Evolutionary conservation across 2,797 vertebrate genomes (phyloP), one percentile per base, ranked within the genome.

Genomic region (Rallus crepitans): DNA sequence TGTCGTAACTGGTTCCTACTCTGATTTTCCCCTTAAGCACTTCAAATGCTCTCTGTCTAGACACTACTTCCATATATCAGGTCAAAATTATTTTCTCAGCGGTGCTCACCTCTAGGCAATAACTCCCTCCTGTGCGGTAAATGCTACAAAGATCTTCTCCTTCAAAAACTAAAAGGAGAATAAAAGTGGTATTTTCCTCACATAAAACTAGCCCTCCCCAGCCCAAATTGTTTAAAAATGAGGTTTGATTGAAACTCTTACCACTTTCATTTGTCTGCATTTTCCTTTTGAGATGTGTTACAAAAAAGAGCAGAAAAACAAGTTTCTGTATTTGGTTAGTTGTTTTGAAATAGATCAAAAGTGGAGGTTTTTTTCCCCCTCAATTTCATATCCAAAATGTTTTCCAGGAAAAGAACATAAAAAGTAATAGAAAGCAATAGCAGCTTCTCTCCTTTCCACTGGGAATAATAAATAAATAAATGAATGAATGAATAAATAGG

Each of bases 21-120:
- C 73, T 25, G 73, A 86, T 68, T 87, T 96, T 93, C 52, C 94
- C 96, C 96, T 94, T 60, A 56, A 94, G 95, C 91, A 94, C 55
- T 95, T 95, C 68, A 82, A 81, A 39, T 87, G 71, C 50, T 93
- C 42, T 79, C 68, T 93, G 94, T 96, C 96, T 96, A 96, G 96
- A 96, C 94, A 89, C 55, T 59, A 89, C 64, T 80, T 78, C 78
- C 65, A 8, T 37, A 25, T 35, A 91, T 53, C 79, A 93, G 64
- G 80, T 80, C 86, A 94, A 71, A 93, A 95, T 39, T 72, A 82
- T 80, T 94, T 90, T 90, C 88, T 90, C 33, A 59, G 48, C 82
- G 90, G 73, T 77, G 52, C 77, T 93, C 71, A 48, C 73, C 63
- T 90, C 77, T 94, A 82, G 65, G 73, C 90, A 89, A 33, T 73